phyloP scores from a whole-genome alignment of 2,113 vertebrate genomes.

The Chitala chitala region DNA sequence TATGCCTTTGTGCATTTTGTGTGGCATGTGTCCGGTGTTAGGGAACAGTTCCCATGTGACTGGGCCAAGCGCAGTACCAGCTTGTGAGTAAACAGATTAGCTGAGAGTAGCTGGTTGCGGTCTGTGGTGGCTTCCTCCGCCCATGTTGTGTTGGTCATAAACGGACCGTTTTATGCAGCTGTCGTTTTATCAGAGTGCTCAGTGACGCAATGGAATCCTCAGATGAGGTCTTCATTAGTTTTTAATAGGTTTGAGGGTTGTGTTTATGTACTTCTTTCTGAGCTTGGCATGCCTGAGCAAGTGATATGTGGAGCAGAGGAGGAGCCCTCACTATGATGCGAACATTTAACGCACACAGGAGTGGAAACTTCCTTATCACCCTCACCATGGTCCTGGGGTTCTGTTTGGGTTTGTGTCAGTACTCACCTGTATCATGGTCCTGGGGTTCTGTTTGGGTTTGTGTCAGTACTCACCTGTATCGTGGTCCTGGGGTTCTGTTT shows the following conservation, averaged over 20 bases:
- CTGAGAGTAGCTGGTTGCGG: constrained; percentile 37
- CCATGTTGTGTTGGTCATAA: constrained; percentile 26
- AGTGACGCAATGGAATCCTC: constrained; percentile 25
- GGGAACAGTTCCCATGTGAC: constrained; percentile 1
- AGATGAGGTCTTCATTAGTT: constrained; percentile 27
- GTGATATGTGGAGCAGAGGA: not conserved
- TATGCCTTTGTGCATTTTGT: constrained; percentile 22
- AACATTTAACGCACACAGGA: too few species aligned
- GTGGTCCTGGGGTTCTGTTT: not conserved
- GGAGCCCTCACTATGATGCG: too few species aligned
- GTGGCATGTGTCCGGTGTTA: constrained; percentile 30
- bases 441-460: too few species aligned
- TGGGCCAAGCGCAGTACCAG: not conserved
- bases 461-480: not conserved
- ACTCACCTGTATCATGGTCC: too few species aligned
- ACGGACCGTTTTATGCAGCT: constrained; percentile 28
- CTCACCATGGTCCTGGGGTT: too few species aligned
- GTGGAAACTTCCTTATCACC: too few species aligned
- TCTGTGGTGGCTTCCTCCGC: constrained; percentile 34
- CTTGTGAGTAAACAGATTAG: constrained; percentile 10
- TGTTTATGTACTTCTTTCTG: constrained; percentile 16
- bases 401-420: not conserved
- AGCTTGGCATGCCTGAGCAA: not conserved
- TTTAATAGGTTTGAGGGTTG: constrained; percentile 22
- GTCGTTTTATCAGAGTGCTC: constrained; percentile 27